Percentiles rank a stretch among this genome's conserved stretches.
Evolutionary conservation across 1,140 invertebrate species (phyloP).

Genomic region (Drosophila ficusphila): DNA sequence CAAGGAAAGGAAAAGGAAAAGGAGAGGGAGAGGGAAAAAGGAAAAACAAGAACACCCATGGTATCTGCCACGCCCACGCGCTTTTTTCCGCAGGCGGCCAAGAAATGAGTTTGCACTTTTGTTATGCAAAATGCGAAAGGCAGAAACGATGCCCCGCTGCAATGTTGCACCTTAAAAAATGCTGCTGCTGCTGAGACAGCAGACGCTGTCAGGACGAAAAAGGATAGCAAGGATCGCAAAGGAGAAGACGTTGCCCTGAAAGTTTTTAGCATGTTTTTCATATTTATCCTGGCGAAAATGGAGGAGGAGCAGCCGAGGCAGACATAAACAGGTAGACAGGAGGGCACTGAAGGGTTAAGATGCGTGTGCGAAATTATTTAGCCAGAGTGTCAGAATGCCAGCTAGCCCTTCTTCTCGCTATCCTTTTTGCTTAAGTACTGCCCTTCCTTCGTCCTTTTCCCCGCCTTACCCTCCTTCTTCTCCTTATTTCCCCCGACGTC

Average conservation of each 20-base stretch:
- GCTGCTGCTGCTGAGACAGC: conserved; percentile 62
- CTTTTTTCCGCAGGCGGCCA: conserved; percentile 41
- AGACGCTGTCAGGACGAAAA: conserved; percentile 41
- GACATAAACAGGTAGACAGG: conserved; percentile 42
- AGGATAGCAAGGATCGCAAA: background rate
- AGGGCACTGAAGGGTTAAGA: conserved; percentile 61
- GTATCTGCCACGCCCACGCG: conserved; percentile 73
- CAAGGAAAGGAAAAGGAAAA: conserved; percentile 5
- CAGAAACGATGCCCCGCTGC: conserved; percentile 38
- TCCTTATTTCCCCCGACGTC: conserved; percentile 22
- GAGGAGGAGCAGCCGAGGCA: conserved; percentile 29
- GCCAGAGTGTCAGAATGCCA: conserved; percentile 78
- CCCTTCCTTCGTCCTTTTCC: too few species aligned
- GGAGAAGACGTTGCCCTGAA: conserved; percentile 46
- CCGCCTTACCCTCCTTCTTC: too few species aligned
- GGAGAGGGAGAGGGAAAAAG: too few species aligned
- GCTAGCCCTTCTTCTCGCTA: conserved; percentile 43
- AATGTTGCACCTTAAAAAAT: conserved; percentile 82
- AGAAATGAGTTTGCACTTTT: conserved; percentile 81
- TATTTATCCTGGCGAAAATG: conserved; percentile 70
- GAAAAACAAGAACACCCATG: too few species aligned
- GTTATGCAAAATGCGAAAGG: conserved; percentile 65
- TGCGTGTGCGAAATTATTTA: conserved; percentile 79
- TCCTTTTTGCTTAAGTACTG: conserved; percentile 30
- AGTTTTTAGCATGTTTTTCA: conserved; percentile 77